phyloP scores from a whole-genome alignment of 2,797 vertebrate species.

The Agapornis canus region DNA sequence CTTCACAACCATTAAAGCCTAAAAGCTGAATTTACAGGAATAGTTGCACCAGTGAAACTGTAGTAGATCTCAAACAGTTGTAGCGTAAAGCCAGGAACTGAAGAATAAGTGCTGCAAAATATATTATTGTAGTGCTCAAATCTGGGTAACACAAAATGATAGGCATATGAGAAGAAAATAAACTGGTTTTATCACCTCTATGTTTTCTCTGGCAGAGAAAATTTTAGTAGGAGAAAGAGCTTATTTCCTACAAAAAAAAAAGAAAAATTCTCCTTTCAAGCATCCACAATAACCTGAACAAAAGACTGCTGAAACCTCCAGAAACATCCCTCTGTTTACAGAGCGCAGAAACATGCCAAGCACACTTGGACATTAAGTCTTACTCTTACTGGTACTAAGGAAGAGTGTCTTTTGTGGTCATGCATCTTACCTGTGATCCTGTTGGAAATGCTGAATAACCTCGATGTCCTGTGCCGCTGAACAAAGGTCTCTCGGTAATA shows the following conservation, averaged over 20 bases:
- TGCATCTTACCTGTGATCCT: slow-evolving; percentile 89
- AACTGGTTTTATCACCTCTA: neutral
- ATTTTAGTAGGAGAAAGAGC: neutral
- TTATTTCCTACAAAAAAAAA: neutral
- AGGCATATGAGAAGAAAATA: neutral
- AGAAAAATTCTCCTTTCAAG: neutral
- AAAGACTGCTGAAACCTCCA: neutral
- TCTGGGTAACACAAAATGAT: neutral
- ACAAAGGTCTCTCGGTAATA: slow-evolving; percentile 94
- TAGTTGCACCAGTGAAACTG: neutral
- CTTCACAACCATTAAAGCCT: neutral
- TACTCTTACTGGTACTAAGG: neutral
- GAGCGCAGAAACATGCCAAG: neutral
- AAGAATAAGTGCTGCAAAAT: neutral
- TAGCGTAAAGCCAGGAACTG: neutral
- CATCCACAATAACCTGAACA: neutral
- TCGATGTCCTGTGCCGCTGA: slow-evolving; percentile 87
- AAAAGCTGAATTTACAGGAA: neutral
- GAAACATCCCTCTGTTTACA: neutral
- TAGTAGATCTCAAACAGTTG: neutral
- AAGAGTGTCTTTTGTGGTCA: neutral
- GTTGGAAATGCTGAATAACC: slow-evolving; percentile 97
- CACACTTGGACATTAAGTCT: neutral
- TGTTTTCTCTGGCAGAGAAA: neutral
- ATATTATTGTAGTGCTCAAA: neutral